Conservation (phyloP, 2,797 vertebrate species). For the Hipposideros larvatus region DNA sequence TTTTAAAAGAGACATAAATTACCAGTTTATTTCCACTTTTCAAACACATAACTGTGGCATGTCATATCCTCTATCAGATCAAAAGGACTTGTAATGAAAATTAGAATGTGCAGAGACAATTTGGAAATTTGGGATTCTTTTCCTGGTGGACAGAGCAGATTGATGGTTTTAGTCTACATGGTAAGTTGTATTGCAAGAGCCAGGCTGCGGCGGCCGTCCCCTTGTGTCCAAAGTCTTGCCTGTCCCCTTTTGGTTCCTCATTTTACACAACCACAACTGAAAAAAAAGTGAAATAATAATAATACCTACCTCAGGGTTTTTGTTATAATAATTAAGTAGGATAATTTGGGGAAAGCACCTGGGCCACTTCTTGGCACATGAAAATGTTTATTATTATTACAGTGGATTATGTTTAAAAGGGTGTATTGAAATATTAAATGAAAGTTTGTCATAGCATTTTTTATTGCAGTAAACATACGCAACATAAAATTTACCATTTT, state of each 20-base stretch:
- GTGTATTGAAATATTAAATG: background rate
- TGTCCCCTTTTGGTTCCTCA: background rate
- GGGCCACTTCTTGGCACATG: background rate
- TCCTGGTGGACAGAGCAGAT: background rate
- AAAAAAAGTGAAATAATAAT: background rate
- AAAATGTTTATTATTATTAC: background rate
- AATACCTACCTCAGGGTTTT: background rate
- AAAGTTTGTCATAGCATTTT: conserved; percentile 6
- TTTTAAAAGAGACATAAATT: conserved; percentile 38
- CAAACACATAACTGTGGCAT: background rate
- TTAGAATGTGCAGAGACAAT: conserved; percentile 19
- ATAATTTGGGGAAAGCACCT: conserved; percentile 30
- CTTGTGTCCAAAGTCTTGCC: background rate
- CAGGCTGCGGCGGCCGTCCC: background rate
- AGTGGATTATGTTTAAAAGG: background rate
- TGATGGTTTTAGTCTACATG: background rate
- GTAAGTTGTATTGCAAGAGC: background rate
- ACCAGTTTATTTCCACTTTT: background rate
- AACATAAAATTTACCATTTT: background rate
- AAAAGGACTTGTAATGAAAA: conserved; percentile 38
- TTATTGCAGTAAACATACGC: background rate
- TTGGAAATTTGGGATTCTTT: background rate
- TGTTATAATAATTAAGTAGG: background rate
- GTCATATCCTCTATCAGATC: background rate
- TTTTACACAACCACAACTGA: background rate